Base-by-base conservation (phyloP, 2,113 vertebrate genomes). In the Coturnix japonica region DNA sequence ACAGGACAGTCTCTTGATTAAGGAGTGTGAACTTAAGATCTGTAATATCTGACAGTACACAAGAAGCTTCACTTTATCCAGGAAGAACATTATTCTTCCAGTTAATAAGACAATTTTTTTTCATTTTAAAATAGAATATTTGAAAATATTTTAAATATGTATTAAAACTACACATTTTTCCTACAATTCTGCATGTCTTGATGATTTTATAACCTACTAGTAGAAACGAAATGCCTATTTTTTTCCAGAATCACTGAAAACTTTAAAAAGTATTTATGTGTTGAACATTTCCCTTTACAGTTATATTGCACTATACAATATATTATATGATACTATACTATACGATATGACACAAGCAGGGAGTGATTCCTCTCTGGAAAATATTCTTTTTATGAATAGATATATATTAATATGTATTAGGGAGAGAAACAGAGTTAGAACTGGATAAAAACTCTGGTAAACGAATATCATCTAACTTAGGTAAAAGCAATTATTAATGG, bases 21-120 rank as follows among this genome's bases (percentile, higher is more conserved):
- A 89, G 44, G 73, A 86, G 56, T 46, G 73, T 89, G 65, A 94
- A 87, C 22, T 73, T 76, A 33, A 20, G 75, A 87, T 91, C 92
- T 74, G 37, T 92, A 73, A 73, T 14, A 9, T 71, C 25, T 39
- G 28, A 88, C 59, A 81, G 28, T 65, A 51, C 14, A 39, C 28
- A 17, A 18, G 59, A 77, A 89, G 37, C 43, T 91, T 89, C 43
- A 16, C 43, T 64, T 6, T 25, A 66, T 22, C 20, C 14, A 73
- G 56, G 73, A 85, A 82, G 63, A 47, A 41, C 25, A 12, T 15
- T 35, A 5, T 56, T 89, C 21, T 85, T 74, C 11, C 16, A 80
- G 19, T 3, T 72, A n/a, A 77, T 33, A 30, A 14, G 13, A 43
- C 4, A 7, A 1, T 21, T 66, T 79, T 66, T 79, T 59, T 61